Percentiles rank a stretch among this genome's conserved stretches.
Conservation (phyloP, 2,797 vertebrate species). For the Intellagama lesueurii region DNA sequence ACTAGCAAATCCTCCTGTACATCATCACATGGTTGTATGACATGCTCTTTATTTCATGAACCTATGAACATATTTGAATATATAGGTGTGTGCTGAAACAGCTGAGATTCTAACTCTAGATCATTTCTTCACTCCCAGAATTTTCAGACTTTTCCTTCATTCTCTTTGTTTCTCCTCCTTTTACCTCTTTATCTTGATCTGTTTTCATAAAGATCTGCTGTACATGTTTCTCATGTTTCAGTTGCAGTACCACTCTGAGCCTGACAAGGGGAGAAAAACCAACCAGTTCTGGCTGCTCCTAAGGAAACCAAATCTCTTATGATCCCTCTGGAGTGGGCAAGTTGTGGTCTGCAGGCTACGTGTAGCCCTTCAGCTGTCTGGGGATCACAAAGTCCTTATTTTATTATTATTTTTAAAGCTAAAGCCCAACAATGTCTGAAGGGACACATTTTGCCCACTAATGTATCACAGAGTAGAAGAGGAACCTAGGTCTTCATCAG, state of each 20-base stretch:
- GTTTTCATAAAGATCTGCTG: not conserved
- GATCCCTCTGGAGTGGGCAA: no score
- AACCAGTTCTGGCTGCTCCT: no score
- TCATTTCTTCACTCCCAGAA: not conserved
- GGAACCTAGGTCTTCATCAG: not conserved
- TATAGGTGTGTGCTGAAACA: not conserved
- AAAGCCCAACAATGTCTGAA: no score
- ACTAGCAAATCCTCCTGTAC: not conserved
- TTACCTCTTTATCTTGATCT: not conserved
- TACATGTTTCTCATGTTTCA: not conserved
- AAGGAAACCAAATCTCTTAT: no score
- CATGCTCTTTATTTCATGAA: not conserved
- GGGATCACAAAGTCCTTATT: not conserved
- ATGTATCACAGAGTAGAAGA: no score
- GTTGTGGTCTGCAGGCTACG: no score
- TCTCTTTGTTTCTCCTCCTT: not conserved
- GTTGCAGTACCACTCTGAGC: not conserved
- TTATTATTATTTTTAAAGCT: no score
- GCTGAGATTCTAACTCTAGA: not conserved
- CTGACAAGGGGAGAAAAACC: not conserved
- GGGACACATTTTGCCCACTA: no score
- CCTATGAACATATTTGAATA: not conserved
- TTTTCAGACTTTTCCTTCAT: slow-evolving; percentile 3
- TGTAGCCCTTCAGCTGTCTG: not conserved
- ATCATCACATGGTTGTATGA: not conserved